Evolutionary conservation across 2,888 invertebrate genomes (phyloP).

Genomic region (Tinea trinotella): DNA sequence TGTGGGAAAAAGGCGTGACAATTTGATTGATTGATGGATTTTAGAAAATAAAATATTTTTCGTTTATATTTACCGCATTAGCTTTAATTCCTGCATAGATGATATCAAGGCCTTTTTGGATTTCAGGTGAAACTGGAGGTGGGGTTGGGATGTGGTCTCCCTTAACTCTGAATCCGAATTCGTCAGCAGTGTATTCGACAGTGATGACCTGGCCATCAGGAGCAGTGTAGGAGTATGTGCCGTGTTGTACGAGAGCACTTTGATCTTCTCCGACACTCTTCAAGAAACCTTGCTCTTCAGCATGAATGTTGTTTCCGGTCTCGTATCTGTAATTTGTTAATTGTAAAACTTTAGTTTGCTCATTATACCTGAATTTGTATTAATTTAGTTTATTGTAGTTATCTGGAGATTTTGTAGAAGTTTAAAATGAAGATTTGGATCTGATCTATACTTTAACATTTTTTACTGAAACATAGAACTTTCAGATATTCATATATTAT

Average conservation of each 20-base stretch:
- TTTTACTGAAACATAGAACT: no score
- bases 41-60: no score
- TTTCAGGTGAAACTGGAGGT: slow-evolving; percentile 86
- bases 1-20: no score
- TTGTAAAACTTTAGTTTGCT: no score
- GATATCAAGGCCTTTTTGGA: slow-evolving; percentile 88
- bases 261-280: slow-evolving; percentile 77
- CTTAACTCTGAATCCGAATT: slow-evolving; percentile 84
- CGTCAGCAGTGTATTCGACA: slow-evolving; percentile 86
- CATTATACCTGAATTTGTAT: no score
- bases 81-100: slow-evolving; percentile 87
- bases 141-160: slow-evolving; percentile 89
- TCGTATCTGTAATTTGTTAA: slow-evolving; percentile 74
- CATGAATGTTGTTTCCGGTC: slow-evolving; percentile 86
- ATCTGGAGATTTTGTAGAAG: no score
- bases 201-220: slow-evolving; percentile 84
- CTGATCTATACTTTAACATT: no score
- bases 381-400: no score
- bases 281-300: slow-evolving; percentile 84
- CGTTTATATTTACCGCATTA: slow-evolving; percentile 53
- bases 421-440: no score
- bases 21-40: no score
- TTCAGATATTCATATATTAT: no score
- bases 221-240: slow-evolving; percentile 84
- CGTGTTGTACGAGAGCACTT: slow-evolving; percentile 82